Base-by-base conservation (phyloP, 2,888 invertebrate species). In the Elysia crispata region DNA sequence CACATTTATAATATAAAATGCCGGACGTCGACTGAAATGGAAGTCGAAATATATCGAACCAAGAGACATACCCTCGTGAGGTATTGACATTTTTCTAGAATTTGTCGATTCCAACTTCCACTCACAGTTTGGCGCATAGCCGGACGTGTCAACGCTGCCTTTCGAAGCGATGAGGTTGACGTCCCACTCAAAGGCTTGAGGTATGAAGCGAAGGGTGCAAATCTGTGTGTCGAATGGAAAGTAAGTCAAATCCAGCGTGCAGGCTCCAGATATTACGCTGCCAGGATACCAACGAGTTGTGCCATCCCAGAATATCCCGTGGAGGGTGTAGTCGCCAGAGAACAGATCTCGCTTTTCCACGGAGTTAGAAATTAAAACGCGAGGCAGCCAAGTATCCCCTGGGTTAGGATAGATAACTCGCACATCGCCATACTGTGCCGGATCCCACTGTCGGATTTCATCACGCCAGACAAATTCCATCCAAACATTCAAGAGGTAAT, bases 191-290 rank as follows among this genome's bases (percentile, higher is more conserved):
- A 49, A 76, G 25, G 75, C 67, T 13, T 54, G 25, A 8, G 69
- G 33, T 31, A 69, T 23, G 8, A 79, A 6, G n/a, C 15, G 1
- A 1, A 76, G 33, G 11, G 23, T 50, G 60, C 79, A 79, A 18
- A 49, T 28, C 75, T 79, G 79, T 5, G 67, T 50, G 30, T 79
- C 79, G 49, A 75, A 79, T 0, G 79, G 79, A 41, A 75, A 79
- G 41, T 67, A 69, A 0, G 69, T 75, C 69, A 69, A 54, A 69
- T 79, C 75, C 15, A 75, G 57, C 8, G 18, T 25, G 25, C 79
- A 79, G 31, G 31, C 25, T 3, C n/a, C 25, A 13, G 41, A 33
- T 25, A 75, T 66, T 25, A 69, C 33, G 6, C 33, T 64, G 0
- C 73, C 75, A 0, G 79, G 72, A 41, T 72, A 78, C 70, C 72